Percentiles rank a stretch among this genome's conserved stretches.
phyloP scores from a whole-genome alignment of 2,888 invertebrate species.

The Scaptomyza parva region DNA sequence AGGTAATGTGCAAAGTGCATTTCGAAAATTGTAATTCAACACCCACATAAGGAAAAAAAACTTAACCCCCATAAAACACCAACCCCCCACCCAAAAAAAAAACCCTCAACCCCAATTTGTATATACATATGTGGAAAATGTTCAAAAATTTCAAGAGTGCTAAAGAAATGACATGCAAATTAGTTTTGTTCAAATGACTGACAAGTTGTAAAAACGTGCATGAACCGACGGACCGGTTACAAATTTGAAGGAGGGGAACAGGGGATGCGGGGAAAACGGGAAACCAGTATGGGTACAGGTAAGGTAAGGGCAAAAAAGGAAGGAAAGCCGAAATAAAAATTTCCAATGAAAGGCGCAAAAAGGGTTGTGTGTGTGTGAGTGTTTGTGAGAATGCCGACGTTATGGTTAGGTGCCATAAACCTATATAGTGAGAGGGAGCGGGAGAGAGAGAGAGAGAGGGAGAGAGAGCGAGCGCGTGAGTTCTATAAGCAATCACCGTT shows the following conservation, averaged over 20 bases:
- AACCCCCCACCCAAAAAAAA: neutral
- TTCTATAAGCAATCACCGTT: slow-evolving; percentile 43
- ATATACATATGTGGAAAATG: slow-evolving; percentile 54
- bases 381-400: slow-evolving; percentile 25
- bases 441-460: neutral
- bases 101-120: neutral
- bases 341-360: slow-evolving; percentile 62
- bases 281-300: neutral
- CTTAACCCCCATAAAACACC: neutral
- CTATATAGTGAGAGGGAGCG: neutral
- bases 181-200: slow-evolving; percentile 81
- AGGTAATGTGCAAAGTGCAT: slow-evolving; percentile 17
- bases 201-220: slow-evolving; percentile 72
- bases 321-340: slow-evolving; percentile 38
- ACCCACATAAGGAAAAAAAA: neutral
- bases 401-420: slow-evolving; percentile 40
- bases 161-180: slow-evolving; percentile 81
- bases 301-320: slow-evolving; percentile 4
- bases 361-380: slow-evolving; percentile 50
- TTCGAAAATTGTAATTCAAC: neutral
- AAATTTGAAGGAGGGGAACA: neutral
- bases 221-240: slow-evolving; percentile 4
- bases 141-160: slow-evolving; percentile 76
- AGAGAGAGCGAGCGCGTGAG: neutral
- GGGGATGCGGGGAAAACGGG: neutral